Conservation (phyloP, 1,140 invertebrate genomes). For the Lethrus apterus region DNA sequence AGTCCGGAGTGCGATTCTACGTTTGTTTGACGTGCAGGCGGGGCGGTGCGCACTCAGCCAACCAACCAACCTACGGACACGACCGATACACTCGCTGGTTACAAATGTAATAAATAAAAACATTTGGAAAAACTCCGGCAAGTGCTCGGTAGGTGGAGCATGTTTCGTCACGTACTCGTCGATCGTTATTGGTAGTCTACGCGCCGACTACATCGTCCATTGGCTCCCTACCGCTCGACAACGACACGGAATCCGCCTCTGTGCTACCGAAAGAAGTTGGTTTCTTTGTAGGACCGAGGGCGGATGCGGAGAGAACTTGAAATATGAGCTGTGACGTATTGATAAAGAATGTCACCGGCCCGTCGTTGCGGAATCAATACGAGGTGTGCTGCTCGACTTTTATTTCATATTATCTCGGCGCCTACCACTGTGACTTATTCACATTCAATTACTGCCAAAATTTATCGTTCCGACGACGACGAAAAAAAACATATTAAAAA, state of each 20-base stretch:
- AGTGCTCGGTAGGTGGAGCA: conserved; percentile 31
- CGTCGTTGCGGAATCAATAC: conserved; percentile 47
- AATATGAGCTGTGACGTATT: conserved; percentile 48
- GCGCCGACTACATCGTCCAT: conserved; percentile 30
- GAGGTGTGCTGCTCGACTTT: conserved; percentile 30
- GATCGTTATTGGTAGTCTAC: conserved; percentile 32
- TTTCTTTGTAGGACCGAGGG: conserved; percentile 43
- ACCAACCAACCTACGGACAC: conserved; percentile 40
- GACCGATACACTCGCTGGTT: conserved; percentile 51
- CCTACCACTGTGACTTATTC: too few relatives aligned
- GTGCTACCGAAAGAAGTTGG: conserved; percentile 39
- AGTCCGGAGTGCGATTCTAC: conserved; percentile 32
- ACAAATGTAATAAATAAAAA: conserved; percentile 63
- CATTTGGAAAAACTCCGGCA: conserved; percentile 46
- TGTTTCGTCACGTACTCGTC: conserved; percentile 22
- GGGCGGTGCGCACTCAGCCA: conserved; percentile 41
- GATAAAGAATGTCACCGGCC: conserved; percentile 54
- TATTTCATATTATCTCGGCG: conserved; percentile 23
- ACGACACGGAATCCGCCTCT: conserved; percentile 24
- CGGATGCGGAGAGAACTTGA: conserved; percentile 41
- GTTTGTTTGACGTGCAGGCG: conserved; percentile 37
- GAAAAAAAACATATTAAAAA: too few relatives aligned
- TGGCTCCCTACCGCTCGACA: conserved; percentile 21
- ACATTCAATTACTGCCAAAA: too few relatives aligned
- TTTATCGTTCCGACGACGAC: too few relatives aligned